Evolutionary conservation across 2,113 vertebrate species (phyloP).

Genomic region (Syngnathus floridae): DNA sequence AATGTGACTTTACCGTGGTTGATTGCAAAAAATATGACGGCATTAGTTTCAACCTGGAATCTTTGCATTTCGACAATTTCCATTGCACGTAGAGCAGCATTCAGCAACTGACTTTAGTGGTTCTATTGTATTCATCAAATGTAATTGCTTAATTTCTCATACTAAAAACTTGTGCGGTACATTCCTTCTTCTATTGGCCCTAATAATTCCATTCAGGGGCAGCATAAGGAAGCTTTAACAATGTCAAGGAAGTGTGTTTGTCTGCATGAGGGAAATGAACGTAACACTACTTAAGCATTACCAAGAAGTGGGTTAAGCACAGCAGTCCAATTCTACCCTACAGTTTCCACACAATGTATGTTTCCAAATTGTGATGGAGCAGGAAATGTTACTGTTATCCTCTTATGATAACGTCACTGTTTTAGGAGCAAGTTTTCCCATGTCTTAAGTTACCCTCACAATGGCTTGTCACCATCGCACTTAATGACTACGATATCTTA

Average conservation of each 20-base stretch:
- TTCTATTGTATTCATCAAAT: slow-evolving; percentile 28
- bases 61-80: not conserved
- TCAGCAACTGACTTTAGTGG: not conserved
- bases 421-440: slow-evolving; percentile 25
- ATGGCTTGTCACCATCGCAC: slow-evolving; percentile 26
- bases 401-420: slow-evolving; percentile 6
- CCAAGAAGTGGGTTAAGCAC: slow-evolving; percentile 21
- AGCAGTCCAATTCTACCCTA: slow-evolving; percentile 11
- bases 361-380: slow-evolving; percentile 22
- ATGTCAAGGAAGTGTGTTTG: slow-evolving; percentile 64
- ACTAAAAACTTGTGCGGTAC: slow-evolving; percentile 36
- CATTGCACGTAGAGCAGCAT: not conserved
- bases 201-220: slow-evolving; percentile 25
- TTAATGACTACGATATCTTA: slow-evolving; percentile 25
- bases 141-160: slow-evolving; percentile 30
- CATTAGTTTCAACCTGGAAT: not conserved
- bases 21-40: not conserved
- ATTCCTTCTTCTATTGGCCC: slow-evolving; percentile 33
- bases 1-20: not conserved
- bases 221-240: slow-evolving; percentile 58
- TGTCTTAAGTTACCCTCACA: slow-evolving; percentile 19
- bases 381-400: slow-evolving; percentile 23
- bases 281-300: slow-evolving; percentile 28
- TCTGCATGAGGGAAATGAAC: slow-evolving; percentile 41
- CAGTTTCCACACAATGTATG: not conserved